A percentile compares a stretch with the other conserved stretches of the same genome.
These are phyloP conservation scores for Glaucidium brasilianum DNA, from an alignment of 2,113 vertebrate genomes.

Conservation along the genomic window DNA sequence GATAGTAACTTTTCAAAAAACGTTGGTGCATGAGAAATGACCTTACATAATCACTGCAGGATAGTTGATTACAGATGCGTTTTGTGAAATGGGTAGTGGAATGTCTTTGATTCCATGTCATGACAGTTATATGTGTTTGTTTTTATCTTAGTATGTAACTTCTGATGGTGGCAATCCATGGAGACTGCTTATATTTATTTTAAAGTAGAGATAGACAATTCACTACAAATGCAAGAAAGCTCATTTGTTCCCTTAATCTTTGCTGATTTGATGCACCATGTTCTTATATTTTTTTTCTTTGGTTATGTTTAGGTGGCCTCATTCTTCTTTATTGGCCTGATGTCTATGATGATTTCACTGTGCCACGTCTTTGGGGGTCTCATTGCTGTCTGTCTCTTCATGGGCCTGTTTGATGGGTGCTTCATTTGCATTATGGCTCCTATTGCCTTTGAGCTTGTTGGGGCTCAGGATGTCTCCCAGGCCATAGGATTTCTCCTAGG, in stretches of 20 bases:
- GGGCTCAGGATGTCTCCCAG: conserved; percentile 87
- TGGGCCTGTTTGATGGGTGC: conserved; percentile 97
- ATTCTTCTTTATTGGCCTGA: conserved; percentile 91
- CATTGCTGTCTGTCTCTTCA: conserved; percentile 91
- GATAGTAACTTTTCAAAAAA: background rate
- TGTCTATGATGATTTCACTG: conserved; percentile 98
- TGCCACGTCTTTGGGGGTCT: conserved; percentile 86
- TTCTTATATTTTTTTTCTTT: background rate
- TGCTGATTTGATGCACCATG: background rate
- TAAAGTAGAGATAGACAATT: background rate
- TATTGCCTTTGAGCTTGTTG: conserved; percentile 95
- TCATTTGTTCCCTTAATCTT: background rate
- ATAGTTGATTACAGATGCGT: background rate
- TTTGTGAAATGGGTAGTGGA: background rate
- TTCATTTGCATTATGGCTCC: conserved; percentile 99
- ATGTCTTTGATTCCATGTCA: background rate
- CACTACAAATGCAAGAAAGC: background rate
- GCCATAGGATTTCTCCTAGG: conserved; percentile 96
- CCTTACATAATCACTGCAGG: background rate
- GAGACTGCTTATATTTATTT: background rate
- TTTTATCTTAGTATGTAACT: background rate
- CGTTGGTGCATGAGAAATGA: background rate
- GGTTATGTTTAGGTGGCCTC: conserved; percentile 81
- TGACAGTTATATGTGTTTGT: background rate
- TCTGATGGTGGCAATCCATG: background rate